These are phyloP conservation scores for Propithecus coquereli DNA, from an alignment of 2,113 vertebrate species.

Conservation along the genomic window DNA sequence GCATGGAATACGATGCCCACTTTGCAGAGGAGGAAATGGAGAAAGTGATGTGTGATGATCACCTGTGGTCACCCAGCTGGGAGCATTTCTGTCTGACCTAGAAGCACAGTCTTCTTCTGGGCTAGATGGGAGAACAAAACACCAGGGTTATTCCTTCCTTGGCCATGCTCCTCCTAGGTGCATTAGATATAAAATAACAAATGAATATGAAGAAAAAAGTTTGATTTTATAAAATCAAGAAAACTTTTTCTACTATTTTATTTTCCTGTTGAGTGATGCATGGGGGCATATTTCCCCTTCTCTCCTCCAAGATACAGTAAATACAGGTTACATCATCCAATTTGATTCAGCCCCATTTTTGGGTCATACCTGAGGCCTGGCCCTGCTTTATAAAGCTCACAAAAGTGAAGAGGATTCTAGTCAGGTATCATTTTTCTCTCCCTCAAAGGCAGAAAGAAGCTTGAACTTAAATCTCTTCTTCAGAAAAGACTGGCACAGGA, in stretches of 20 bases:
- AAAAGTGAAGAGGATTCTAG: background rate
- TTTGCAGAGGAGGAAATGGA: background rate
- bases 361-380: background rate
- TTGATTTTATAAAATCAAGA: background rate
- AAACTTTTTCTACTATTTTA: background rate
- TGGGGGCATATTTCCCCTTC: background rate
- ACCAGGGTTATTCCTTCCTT: fast-evolving
- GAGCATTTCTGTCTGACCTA: background rate
- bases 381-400: background rate
- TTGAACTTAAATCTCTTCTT: background rate
- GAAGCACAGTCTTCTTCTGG: background rate
- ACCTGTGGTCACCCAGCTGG: fast-evolving
- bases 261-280: background rate
- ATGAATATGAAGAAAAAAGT: background rate
- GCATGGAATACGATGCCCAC: background rate
- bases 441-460: background rate
- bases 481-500: background rate
- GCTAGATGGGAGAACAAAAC: background rate
- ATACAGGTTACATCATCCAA: background rate
- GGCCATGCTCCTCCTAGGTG: fast-evolving
- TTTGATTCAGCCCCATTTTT: background rate
- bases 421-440: background rate
- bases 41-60: background rate
- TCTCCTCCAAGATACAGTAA: background rate
- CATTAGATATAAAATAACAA: background rate